phyloP scores from a whole-genome alignment of 2,113 vertebrate species.

The Dicerorhinus sumatrensis region DNA sequence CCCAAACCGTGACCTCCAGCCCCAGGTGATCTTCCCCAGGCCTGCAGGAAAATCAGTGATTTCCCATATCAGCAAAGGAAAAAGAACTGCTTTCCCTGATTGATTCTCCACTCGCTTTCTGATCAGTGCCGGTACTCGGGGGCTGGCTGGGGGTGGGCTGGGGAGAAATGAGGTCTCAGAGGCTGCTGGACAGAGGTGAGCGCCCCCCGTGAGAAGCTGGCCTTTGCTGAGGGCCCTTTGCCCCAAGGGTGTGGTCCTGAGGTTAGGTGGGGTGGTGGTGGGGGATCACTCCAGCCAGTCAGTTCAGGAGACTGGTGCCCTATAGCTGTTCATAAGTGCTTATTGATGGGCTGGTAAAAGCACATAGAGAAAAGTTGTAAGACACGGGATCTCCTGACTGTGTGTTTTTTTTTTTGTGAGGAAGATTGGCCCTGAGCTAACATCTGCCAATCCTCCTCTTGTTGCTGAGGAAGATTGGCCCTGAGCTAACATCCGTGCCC shows the following conservation, averaged over 20 bases:
- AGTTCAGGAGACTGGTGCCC: background rate
- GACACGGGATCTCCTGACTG: too few relatives aligned
- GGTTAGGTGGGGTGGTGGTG: background rate
- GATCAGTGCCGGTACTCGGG: background rate
- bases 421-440: too few relatives aligned
- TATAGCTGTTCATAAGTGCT: background rate
- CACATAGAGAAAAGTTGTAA: accelerated
- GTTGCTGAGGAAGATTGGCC: too few relatives aligned
- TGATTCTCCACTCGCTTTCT: background rate
- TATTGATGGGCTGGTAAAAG: background rate
- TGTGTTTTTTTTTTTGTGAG: too few relatives aligned
- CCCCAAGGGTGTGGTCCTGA: too few relatives aligned
- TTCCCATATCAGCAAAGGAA: accelerated
- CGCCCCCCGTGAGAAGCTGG: too few relatives aligned
- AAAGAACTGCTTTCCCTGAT: background rate
- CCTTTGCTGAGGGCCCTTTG: background rate
- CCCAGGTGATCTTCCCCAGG: background rate
- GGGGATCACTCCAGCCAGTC: background rate
- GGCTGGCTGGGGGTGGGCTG: background rate
- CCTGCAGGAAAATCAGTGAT: background rate
- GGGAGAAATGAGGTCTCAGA: background rate
- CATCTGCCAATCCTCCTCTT: too few relatives aligned
- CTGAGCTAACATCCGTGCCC: too few relatives aligned
- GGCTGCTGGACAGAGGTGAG: background rate
- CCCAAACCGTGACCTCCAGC: background rate